Evolutionary conservation across 1,140 invertebrate genomes (phyloP).

Genomic region (Procambarus clarkii): DNA sequence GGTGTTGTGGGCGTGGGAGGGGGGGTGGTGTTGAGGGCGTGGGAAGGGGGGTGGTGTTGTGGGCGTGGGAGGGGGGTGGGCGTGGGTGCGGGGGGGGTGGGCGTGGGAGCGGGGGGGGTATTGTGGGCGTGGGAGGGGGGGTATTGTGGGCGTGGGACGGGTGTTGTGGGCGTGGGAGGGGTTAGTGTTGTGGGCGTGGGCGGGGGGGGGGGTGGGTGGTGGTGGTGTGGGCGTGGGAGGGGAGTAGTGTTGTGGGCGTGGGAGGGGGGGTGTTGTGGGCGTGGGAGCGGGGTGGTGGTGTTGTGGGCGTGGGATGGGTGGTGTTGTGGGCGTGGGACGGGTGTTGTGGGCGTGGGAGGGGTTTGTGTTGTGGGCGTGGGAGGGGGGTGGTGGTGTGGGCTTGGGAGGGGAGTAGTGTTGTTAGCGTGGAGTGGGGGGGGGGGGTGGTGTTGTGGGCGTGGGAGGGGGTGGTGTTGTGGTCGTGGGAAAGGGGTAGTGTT

Average conservation of each 20-base stretch:
- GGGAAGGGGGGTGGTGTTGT: too few relatives aligned
- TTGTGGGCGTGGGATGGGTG: too few relatives aligned
- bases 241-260: too few relatives aligned
- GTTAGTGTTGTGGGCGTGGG: too few relatives aligned
- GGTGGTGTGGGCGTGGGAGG: too few relatives aligned
- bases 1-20: neutral
- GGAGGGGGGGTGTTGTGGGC: too few relatives aligned
- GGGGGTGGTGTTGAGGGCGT: neutral
- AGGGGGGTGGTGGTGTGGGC: neutral
- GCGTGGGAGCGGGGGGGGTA: neutral
- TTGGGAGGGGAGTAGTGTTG: neutral
- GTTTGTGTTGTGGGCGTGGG: neutral
- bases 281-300: too few relatives aligned
- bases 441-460: constrained; percentile 4
- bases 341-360: neutral
- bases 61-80: neutral
- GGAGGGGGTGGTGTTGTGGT: neutral
- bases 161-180: too few relatives aligned
- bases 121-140: neutral
- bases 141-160: neutral
- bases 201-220: too few relatives aligned
- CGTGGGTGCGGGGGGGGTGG: neutral
- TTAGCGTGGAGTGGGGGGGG: neutral
- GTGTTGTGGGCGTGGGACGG: too few relatives aligned
- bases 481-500: neutral